These are phyloP conservation scores for Cossypha dichroa DNA, from an alignment of 2,797 vertebrate genomes.

Conservation along the genomic window DNA sequence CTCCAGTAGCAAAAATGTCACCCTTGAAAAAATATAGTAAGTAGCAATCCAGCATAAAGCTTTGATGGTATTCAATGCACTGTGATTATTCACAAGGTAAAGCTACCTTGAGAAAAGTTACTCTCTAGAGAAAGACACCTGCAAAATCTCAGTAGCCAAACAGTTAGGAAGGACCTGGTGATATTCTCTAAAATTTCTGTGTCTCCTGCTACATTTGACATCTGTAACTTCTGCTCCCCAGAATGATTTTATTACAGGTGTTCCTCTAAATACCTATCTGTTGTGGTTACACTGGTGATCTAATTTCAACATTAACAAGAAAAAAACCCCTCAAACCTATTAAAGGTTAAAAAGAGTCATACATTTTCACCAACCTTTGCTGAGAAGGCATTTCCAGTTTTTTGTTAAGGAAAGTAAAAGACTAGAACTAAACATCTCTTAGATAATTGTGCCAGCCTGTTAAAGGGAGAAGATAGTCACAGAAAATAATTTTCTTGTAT, in stretches of 20 bases:
- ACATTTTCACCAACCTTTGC: background rate
- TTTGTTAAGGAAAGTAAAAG: background rate
- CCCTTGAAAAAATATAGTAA: background rate
- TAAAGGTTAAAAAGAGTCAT: background rate
- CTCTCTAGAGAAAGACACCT: background rate
- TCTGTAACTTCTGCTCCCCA: background rate
- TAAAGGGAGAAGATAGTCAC: background rate
- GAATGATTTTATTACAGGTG: background rate
- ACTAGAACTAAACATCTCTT: background rate
- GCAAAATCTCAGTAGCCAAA: background rate
- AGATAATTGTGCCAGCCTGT: background rate
- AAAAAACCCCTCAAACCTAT: rapidly evolving
- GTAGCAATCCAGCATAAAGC: background rate
- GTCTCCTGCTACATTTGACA: rapidly evolving
- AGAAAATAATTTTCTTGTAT: background rate
- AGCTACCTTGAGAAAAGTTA: background rate
- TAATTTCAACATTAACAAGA: background rate
- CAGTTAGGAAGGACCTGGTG: background rate
- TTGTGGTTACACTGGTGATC: background rate
- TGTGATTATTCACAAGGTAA: background rate
- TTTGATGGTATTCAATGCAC: background rate
- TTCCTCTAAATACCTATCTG: background rate
- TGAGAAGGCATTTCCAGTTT: background rate
- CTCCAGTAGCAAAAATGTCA: background rate
- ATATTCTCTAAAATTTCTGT: background rate